These are phyloP conservation scores for Tragelaphus strepsiceros DNA, from an alignment of 2,113 vertebrate genomes.

Conservation along the genomic window DNA sequence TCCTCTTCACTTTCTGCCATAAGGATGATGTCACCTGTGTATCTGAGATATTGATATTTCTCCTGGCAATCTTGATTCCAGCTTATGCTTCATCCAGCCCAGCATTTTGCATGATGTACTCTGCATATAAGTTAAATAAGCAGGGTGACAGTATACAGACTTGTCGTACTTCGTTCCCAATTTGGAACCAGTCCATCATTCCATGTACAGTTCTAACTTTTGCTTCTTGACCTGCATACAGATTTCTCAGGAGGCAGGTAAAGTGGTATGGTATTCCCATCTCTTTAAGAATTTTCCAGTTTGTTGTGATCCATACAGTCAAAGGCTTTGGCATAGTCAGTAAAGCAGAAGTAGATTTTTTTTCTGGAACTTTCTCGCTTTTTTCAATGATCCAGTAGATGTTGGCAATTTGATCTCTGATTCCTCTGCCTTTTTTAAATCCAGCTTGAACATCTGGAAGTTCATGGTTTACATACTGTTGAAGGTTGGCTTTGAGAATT, in stretches of 20 bases:
- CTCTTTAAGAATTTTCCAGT: neutral
- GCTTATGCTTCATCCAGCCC: neutral
- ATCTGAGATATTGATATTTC: neutral
- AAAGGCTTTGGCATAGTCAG: neutral
- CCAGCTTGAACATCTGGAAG: neutral
- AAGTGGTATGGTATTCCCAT: neutral
- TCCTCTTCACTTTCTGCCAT: neutral
- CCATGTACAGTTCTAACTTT: neutral
- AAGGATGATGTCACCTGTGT: neutral
- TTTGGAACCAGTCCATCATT: neutral
- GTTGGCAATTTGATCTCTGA: neutral
- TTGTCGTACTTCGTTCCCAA: neutral
- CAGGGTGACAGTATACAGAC: neutral
- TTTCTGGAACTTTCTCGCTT: neutral
- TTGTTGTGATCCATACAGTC: neutral
- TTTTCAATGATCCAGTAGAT: neutral
- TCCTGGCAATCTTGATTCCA: neutral
- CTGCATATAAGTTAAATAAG: neutral
- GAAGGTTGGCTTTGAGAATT: neutral
- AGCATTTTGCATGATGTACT: neutral
- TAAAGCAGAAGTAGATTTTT: neutral
- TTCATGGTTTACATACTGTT: neutral
- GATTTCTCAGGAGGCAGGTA: neutral
- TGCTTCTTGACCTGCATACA: neutral
- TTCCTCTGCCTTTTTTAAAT: neutral